Conservation (phyloP, 2,888 invertebrate genomes). For the Carcina quercana region DNA sequence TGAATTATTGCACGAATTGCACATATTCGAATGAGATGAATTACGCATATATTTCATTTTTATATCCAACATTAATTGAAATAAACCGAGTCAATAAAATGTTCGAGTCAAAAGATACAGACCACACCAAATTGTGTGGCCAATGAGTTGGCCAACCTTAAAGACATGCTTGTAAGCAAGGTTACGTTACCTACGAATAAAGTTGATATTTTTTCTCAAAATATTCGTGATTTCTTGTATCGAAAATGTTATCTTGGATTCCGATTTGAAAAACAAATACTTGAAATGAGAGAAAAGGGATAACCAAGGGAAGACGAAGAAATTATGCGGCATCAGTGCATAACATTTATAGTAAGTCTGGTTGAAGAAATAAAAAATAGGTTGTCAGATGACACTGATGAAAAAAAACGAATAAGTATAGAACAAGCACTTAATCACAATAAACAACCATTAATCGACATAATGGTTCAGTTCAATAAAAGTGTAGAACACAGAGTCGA, state of each 20-base stretch:
- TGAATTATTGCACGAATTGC: slow-evolving; percentile 14
- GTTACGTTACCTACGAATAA: slow-evolving; percentile 12
- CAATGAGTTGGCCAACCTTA: slow-evolving; percentile 12
- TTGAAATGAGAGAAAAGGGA: slow-evolving; percentile 8
- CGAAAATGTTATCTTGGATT: slow-evolving; percentile 8
- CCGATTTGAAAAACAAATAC: slow-evolving; percentile 9
- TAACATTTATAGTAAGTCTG: slow-evolving; percentile 8
- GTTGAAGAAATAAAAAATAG: slow-evolving; percentile 9
- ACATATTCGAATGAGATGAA: slow-evolving; percentile 16
- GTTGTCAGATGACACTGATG: slow-evolving; percentile 8
- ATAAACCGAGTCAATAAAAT: slow-evolving; percentile 12
- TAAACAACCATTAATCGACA: slow-evolving; percentile 7
- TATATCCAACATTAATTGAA: slow-evolving; percentile 13
- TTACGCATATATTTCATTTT: slow-evolving; percentile 15
- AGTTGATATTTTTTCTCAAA: slow-evolving; percentile 12
- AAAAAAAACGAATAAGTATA: slow-evolving; percentile 7
- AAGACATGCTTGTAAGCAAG: slow-evolving; percentile 11
- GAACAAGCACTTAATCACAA: slow-evolving; percentile 9
- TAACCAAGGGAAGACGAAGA: slow-evolving; percentile 9
- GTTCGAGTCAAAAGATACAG: slow-evolving; percentile 14
- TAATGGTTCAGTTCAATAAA: slow-evolving; percentile 8
- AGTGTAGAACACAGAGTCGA: slow-evolving; percentile 7
- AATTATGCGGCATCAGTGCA: slow-evolving; percentile 8
- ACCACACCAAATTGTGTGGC: slow-evolving; percentile 8
- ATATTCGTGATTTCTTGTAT: slow-evolving; percentile 10